Evolutionary conservation across 37 sponge, comb jelly and placozoan species (phyloP).

Genomic region (Halisarca cf. caerulea): DNA sequence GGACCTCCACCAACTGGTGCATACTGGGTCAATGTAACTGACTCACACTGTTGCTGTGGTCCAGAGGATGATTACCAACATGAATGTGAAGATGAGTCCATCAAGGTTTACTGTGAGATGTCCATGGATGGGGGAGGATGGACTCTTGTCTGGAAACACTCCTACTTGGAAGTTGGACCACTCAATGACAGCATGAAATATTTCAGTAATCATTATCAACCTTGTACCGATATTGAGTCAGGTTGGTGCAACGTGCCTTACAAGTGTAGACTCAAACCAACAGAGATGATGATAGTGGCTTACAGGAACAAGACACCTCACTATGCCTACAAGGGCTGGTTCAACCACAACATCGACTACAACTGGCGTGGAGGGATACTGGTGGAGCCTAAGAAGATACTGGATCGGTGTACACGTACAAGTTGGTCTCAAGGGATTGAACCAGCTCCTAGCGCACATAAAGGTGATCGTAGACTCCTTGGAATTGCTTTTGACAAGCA

Average conservation of each 20-base stretch:
- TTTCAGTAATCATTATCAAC: slow-evolving; percentile 17
- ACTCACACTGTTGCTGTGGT: too few relatives aligned
- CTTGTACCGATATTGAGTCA: slow-evolving; percentile 1
- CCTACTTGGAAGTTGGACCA: slow-evolving; percentile 34
- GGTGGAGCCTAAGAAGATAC: slow-evolving; percentile 15
- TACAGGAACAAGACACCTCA: neutral
- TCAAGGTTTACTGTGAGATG: slow-evolving; percentile 29
- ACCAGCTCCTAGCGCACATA: slow-evolving; percentile 28
- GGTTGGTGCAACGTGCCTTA: slow-evolving; percentile 41
- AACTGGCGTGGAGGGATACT: slow-evolving; percentile 36
- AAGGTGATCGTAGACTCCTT: neutral
- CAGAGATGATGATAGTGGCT: slow-evolving; percentile 31
- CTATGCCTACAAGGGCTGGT: slow-evolving; percentile 35
- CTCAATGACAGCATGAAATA: slow-evolving; percentile 31
- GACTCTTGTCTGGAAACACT: slow-evolving; percentile 40
- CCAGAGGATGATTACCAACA: too few relatives aligned
- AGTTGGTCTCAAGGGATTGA: neutral
- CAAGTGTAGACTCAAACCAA: slow-evolving; percentile 31
- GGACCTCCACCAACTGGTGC: neutral
- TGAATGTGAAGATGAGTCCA: too few relatives aligned
- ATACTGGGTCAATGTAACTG: slow-evolving; percentile 5
- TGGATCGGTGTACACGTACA: neutral
- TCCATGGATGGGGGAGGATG: slow-evolving; percentile 30
- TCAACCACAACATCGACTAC: slow-evolving; percentile 40
- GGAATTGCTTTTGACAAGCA: slow-evolving; percentile 29